These are phyloP conservation scores for Cromileptes altivelis DNA, from an alignment of 2,113 vertebrate genomes.

Conservation along the genomic window DNA sequence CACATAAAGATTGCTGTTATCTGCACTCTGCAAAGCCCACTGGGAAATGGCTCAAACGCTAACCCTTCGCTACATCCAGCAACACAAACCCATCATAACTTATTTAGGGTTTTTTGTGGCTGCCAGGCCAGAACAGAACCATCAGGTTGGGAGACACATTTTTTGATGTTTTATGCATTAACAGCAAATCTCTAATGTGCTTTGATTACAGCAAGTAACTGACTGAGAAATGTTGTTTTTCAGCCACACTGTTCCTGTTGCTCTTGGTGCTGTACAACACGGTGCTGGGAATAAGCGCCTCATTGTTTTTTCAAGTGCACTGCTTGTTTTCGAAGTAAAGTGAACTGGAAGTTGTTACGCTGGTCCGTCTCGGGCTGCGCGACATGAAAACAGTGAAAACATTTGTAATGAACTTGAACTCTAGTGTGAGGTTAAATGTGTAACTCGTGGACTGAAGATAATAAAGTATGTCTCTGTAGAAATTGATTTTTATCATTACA, in stretches of 20 bases:
- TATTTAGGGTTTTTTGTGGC: constrained; percentile 36
- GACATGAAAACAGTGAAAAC: constrained; percentile 31
- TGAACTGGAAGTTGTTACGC: constrained; percentile 24
- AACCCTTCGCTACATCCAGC: constrained; percentile 32
- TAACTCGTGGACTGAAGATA: background rate
- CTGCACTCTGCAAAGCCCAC: constrained; percentile 52
- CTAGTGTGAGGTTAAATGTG: background rate
- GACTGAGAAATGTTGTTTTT: constrained; percentile 28
- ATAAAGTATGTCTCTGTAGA: background rate
- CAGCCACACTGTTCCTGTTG: constrained; percentile 19
- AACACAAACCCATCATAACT: constrained; percentile 54
- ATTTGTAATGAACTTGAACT: constrained; percentile 23
- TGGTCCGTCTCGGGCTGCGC: background rate
- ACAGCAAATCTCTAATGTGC: constrained; percentile 46
- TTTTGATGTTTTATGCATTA: constrained; percentile 59
- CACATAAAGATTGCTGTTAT: constrained; percentile 56
- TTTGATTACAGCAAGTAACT: constrained; percentile 30
- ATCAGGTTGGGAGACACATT: constrained; percentile 38
- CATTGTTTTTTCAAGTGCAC: constrained; percentile 23
- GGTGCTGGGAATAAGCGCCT: constrained; percentile 15
- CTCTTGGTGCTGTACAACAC: constrained; percentile 8
- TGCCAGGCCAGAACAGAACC: constrained; percentile 33
- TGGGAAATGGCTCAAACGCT: constrained; percentile 53
- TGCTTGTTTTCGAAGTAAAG: constrained; percentile 10
- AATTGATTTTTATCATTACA: background rate